Base-by-base conservation (phyloP, 2,113 vertebrate species). In the Actenoides lindsayi region DNA sequence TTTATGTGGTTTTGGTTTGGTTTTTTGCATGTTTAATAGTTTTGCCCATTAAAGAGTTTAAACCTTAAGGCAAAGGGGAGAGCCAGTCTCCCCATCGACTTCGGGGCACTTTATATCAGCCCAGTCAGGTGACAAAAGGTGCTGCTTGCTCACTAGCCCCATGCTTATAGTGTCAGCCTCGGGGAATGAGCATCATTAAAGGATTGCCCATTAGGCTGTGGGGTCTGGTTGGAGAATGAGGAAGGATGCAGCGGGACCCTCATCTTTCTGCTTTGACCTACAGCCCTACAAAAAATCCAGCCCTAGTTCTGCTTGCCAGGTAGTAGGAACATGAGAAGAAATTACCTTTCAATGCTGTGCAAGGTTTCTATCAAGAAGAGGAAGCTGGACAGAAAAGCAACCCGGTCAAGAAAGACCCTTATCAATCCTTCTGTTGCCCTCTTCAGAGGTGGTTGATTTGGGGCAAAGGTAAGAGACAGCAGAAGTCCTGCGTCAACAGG, bases 151-250 rank as follows among this genome's bases (percentile, higher is more conserved):
- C 48, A 11, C 16, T 13, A 9, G 17, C 20, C n/a, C 37, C 30
- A 5, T 8, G 17, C 10, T 46, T 21, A 39, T 1, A 2, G 44
- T 19, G 24, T 16, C 79, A 77, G 30, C 9, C 59, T 51, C 39
- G 1, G 1, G 39, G 8, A 64, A 60, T 30, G 9, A 51, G 31
- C 50, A 74, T 25, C 8, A 1, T 12, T 21, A 13, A 0, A 53
- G 51, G 23, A 41, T 37, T 41, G 28, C 12, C 42, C 42, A 50
- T 6, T 16, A 16, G 12, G 31, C 56, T 71, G 27, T 17, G 56
- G 19, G 35, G n/a, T 17, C 54, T 69, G 48, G 21, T 6, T 69
- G 37, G 27, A 42, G 44, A 54, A 41, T 16, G 7, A 35, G 16
- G n/a, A 80, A 12, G 25, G 41, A 64, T 2, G 5, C 30, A 24